Conservation (phyloP, 2,888 invertebrate species). For the Macaria liturata region DNA sequence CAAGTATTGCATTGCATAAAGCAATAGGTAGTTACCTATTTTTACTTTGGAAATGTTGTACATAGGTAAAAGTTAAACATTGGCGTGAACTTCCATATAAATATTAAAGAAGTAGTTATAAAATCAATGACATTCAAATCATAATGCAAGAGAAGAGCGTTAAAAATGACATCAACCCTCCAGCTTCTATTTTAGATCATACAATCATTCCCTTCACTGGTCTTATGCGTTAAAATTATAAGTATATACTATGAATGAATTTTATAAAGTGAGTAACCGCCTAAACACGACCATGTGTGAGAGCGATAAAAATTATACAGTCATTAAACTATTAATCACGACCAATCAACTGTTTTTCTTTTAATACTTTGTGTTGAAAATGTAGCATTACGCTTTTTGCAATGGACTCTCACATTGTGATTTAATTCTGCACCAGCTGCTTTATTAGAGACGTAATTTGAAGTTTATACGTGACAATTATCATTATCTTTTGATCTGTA, state of each 20-base stretch:
- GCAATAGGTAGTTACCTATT: too few relatives aligned
- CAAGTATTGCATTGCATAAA: too few relatives aligned
- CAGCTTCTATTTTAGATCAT: slow-evolving; percentile 7
- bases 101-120: too few relatives aligned
- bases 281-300: slow-evolving; percentile 2
- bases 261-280: slow-evolving; percentile 8
- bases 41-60: too few relatives aligned
- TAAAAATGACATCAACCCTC: background rate
- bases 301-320: slow-evolving; percentile 7
- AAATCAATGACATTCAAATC: too few relatives aligned
- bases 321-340: slow-evolving; percentile 10
- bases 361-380: slow-evolving; percentile 19
- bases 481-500: slow-evolving; percentile 33
- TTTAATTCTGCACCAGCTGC: slow-evolving; percentile 19
- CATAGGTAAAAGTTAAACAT: too few relatives aligned
- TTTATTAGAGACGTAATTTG: slow-evolving; percentile 25
- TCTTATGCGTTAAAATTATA: background rate
- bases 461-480: slow-evolving; percentile 34
- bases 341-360: slow-evolving; percentile 6
- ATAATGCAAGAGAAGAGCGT: too few relatives aligned
- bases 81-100: too few relatives aligned
- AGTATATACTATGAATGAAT: too few relatives aligned
- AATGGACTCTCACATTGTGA: slow-evolving; percentile 30
- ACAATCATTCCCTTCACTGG: slow-evolving; percentile 3
- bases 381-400: slow-evolving; percentile 15